Evolutionary conservation across 2,113 vertebrate genomes (phyloP), one percentile per base, ranked within the genome.

Genomic region (Chelonoidis abingdonii): DNA sequence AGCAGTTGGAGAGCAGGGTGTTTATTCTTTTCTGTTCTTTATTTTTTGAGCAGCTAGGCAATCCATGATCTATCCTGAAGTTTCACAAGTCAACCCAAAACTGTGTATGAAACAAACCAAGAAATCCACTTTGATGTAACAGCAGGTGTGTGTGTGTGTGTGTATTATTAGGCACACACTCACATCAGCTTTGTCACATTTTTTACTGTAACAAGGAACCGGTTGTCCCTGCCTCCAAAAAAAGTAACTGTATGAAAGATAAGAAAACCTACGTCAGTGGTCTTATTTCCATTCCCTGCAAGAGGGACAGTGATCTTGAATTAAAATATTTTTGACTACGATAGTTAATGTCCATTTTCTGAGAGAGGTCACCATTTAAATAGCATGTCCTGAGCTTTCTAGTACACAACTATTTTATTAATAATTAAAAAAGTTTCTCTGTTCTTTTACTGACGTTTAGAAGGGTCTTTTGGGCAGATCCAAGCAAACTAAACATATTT

Each of bases 401-500:
- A 25, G n/a, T 72, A 78, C 29, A 13, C 24, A 10, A 44, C 11
- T 89, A 13, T 81, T 24, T 54, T 1, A 2, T 1, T 2, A n/a
- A n/a, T 72, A 38, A 72, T 72, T 72, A 72, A 38, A 41, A 41
- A 16, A 52, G 83, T 3, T 27, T 91, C 93, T 65, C 44, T 80
- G 76, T 31, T 80, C 25, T 95, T 72, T 6, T 8, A 78, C 3
- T 50, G 31, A 35, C 91, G 27, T 31, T 80, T 25, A 79, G 11
- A 87, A 89, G 80, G 6, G 9, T 57, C 31, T 47, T 92, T 82
- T 8, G 80, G 2, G 25, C 41, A 93, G 8, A 11, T 38, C 53
- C 72, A 62, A 92, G 72, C 13, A 62, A 96, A 97, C 86, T 6
- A 87, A 95, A 92, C 6, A 94, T 2, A n/a, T 59, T 78, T 31